phyloP scores from a whole-genome alignment of 2,113 vertebrate species.

The Perca schrenkii region DNA sequence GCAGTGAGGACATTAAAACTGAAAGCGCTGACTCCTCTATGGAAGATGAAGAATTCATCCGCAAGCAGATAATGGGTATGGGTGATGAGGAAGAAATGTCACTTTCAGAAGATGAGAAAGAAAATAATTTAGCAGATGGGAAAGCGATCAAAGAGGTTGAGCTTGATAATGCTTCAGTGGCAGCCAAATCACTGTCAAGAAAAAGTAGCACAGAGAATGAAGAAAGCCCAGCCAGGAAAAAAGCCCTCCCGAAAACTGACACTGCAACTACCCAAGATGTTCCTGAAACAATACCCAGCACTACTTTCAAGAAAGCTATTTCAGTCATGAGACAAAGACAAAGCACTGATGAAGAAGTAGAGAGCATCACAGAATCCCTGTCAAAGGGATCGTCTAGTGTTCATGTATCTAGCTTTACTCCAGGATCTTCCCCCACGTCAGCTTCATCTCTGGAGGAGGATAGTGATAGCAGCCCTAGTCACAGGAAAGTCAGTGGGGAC shows the following conservation, averaged over 20 bases:
- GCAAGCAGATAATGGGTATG: conserved; percentile 94
- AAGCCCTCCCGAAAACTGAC: conserved; percentile 83
- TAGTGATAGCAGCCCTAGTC: conserved; percentile 95
- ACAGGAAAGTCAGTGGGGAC: conserved; percentile 89
- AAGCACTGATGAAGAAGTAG: conserved; percentile 92
- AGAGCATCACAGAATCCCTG: conserved; percentile 94
- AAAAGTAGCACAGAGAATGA: conserved; percentile 86
- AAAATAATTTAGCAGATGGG: conserved; percentile 79
- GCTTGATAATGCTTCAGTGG: conserved; percentile 77
- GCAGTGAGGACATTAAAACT: conserved; percentile 92
- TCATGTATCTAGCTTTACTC: conserved; percentile 94
- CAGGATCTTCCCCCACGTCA: conserved; percentile 95
- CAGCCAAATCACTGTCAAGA: conserved; percentile 79
- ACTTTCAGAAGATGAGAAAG: conserved; percentile 91
- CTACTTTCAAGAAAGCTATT: conserved; percentile 72
- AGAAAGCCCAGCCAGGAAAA: conserved; percentile 82
- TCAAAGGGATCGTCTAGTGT: conserved; percentile 97
- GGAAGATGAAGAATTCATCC: conserved; percentile 95
- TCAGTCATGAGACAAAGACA: conserved; percentile 83
- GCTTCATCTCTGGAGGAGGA: conserved; percentile 98
- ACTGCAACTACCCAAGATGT: conserved; percentile 85
- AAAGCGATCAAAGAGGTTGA: conserved; percentile 77
- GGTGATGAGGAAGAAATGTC: conserved; percentile 91
- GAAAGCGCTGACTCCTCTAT: conserved; percentile 84
- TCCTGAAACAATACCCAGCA: conserved; percentile 72